A percentile compares a stretch with the other conserved stretches of the same genome.
Evolutionary conservation across 2,113 vertebrate genomes (phyloP).

Genomic region (Pavo muticus): DNA sequence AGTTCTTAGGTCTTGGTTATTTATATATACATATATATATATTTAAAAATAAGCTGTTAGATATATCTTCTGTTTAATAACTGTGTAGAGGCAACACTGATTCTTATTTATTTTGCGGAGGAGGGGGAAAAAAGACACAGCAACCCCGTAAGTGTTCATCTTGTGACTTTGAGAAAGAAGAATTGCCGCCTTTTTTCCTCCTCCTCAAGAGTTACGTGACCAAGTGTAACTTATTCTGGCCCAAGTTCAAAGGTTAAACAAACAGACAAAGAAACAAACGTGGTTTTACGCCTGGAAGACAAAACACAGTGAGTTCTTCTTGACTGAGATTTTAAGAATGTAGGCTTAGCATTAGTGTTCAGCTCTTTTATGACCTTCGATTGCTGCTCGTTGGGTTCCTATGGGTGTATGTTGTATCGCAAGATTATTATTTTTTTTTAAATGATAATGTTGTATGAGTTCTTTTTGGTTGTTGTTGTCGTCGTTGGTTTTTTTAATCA

Average conservation of each 20-base stretch:
- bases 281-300: conserved; percentile 72
- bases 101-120: conserved; percentile 74
- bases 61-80: conserved; percentile 90
- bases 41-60: conserved; percentile 80
- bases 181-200: conserved; percentile 64
- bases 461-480: conserved; percentile 61
- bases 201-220: conserved; percentile 81
- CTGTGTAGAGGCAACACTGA: conserved; percentile 81
- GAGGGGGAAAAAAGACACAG: conserved; percentile 67
- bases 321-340: conserved; percentile 91
- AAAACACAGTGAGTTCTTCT: conserved; percentile 74
- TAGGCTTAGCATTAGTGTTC: conserved; percentile 91
- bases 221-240: conserved; percentile 81
- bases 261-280: neutral
- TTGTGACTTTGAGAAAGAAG: conserved; percentile 62
- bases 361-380: conserved; percentile 86
- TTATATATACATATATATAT: conserved; percentile 85
- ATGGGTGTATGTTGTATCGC: conserved; percentile 86
- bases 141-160: conserved; percentile 71
- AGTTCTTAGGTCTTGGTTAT: conserved; percentile 87
- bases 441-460: conserved; percentile 69
- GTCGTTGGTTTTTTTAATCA: conserved; percentile 53
- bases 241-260: conserved; percentile 75
- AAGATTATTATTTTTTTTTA: conserved; percentile 62
- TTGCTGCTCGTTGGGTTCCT: conserved; percentile 90